Evolutionary conservation across 2,113 vertebrate genomes (phyloP).

Genomic region (Sebastes fasciatus): DNA sequence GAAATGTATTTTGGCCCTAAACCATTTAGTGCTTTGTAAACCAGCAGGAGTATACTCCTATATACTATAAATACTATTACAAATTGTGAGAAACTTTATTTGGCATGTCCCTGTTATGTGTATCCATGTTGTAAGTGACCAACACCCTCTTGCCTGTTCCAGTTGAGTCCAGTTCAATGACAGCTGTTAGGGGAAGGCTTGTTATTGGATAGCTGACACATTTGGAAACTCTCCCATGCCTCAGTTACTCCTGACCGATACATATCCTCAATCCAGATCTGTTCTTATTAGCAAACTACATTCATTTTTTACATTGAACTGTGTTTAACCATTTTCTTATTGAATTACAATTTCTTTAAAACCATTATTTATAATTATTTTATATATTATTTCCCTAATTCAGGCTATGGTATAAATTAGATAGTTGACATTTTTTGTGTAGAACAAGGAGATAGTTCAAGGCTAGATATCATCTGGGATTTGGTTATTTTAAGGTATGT

Average conservation of each 20-base stretch:
- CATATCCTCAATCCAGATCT: background rate
- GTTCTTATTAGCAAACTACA: background rate
- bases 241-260: background rate
- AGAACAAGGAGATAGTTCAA: background rate
- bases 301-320: background rate
- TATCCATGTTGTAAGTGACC: background rate
- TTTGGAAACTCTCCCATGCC: slow-evolving; percentile 31
- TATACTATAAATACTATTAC: no score
- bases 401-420: no score
- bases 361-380: background rate
- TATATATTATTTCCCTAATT: background rate
- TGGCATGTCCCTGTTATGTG: slow-evolving; percentile 5
- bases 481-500: background rate
- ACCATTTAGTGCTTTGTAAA: no score
- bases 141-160: slow-evolving; percentile 6
- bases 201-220: slow-evolving; percentile 36
- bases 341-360: background rate
- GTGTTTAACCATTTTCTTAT: background rate
- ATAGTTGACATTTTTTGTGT: background rate
- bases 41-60: no score
- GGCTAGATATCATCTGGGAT: no score
- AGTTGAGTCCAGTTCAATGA: slow-evolving; percentile 57
- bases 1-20: no score
- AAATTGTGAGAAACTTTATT: slow-evolving; percentile 24
- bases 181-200: slow-evolving; percentile 43